A percentile compares a stretch with the other conserved stretches of the same genome.
Conservation (phyloP, 53 echinoderm and acorn worm genomes). For the Holothuria leucospilota region DNA sequence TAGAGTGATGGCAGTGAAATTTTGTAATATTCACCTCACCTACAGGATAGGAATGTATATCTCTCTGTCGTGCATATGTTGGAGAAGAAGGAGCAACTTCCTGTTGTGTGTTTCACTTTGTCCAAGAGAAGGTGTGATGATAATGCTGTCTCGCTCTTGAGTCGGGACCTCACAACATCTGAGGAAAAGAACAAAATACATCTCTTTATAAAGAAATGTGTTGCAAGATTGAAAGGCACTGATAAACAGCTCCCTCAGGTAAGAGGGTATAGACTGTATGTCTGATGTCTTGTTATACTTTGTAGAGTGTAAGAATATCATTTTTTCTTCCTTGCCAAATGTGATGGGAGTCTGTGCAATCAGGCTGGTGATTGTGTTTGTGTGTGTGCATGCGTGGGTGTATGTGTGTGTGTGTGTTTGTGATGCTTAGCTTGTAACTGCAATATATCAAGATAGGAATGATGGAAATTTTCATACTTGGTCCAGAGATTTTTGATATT, state of each 20-base stretch:
- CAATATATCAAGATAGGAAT: too few species aligned
- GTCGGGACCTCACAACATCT: conserved; percentile 84
- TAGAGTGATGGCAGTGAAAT: too few species aligned
- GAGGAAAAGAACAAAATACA: conserved; percentile 93
- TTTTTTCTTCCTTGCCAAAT: too few species aligned
- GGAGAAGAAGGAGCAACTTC: conserved; percentile 89
- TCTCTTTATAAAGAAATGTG: conserved; percentile 87
- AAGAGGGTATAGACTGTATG: not conserved
- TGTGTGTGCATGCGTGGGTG: too few species aligned
- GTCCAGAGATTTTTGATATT: too few species aligned
- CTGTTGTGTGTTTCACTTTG: conserved; percentile 94
- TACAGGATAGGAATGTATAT: conserved; percentile 89
- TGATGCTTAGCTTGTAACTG: too few species aligned
- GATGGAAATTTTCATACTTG: too few species aligned
- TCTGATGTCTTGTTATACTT: too few species aligned
- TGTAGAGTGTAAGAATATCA: too few species aligned
- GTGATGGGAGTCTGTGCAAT: too few species aligned
- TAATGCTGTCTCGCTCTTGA: conserved; percentile 78
- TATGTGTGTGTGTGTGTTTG: too few species aligned
- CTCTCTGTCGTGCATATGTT: conserved; percentile 91
- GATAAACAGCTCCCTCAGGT: conserved; percentile 94
- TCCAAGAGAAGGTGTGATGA: conserved; percentile 98
- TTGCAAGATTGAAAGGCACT: conserved; percentile 78
- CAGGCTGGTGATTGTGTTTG: too few species aligned
- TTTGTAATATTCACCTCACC: not conserved